Evolutionary conservation across 2,113 vertebrate genomes (phyloP), one percentile per base, ranked within the genome.

Genomic region (Trematomus loennbergii): DNA sequence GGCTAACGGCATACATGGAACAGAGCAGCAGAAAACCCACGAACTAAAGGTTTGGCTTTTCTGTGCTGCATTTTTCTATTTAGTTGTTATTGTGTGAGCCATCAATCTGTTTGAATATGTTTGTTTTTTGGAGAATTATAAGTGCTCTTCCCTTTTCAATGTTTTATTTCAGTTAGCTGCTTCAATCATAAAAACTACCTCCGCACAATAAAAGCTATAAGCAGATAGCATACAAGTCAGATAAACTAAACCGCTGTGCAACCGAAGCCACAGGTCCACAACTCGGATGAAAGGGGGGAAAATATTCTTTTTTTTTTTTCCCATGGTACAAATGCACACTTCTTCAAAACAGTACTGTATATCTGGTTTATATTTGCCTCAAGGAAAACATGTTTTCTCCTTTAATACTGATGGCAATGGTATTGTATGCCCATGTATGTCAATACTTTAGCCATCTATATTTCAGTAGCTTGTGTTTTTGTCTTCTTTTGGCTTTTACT

Each of bases 191-290:
- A 78, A 57, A 75, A 40, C 36, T 49, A 80, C 4, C 62, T 45
- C 48, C 18, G 65, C 36, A 65, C 53, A 78, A 68, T 12, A 63
- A 75, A 78, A 67, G n/a, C n/a, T 36, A 72, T 59, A 60, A 43
- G n/a, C 29, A 16, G 17, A 61, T 45, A 50, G 33, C 5, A 62
- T 22, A 17, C 4, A 50, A 63, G 16, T 5, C 61, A 62, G 43
- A 69, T 67, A 52, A 58, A 67, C 16, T 46, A 22, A 50, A 54
- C 40, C 57, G 3, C 15, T 16, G 9, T 43, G 22, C 49, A 43
- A 33, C 16, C 16, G 12, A 50, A 57, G 59, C 16, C 45, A 53
- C 25, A 59, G 52, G 4, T 16, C 12, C 4, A 58, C 36, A 65
- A 40, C 36, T 36, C 25, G 25, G 25, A 29, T 29, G 25, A 29